Conservation (phyloP, 2,113 vertebrate species). For the Pedetes capensis region DNA sequence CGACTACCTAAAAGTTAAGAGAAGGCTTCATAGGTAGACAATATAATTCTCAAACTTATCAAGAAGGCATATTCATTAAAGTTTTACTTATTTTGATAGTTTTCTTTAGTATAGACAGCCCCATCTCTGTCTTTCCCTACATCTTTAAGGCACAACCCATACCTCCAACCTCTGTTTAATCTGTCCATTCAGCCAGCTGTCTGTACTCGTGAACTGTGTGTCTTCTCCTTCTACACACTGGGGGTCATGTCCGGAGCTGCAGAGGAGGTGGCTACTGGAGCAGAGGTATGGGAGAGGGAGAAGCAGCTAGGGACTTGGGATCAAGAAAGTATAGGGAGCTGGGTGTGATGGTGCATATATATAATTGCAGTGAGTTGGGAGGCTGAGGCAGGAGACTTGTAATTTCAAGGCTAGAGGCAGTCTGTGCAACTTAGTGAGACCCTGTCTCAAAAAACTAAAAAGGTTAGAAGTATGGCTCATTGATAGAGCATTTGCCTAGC, state of each 20-base stretch:
- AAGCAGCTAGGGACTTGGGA: background rate
- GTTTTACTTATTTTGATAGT: background rate
- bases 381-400: too few species aligned
- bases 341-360: background rate
- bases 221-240: conserved; percentile 99
- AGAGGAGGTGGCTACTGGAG: conserved; percentile 97
- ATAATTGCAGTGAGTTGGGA: too few species aligned
- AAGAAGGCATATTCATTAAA: conserved; percentile 2
- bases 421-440: too few species aligned
- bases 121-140: background rate
- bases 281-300: conserved; percentile 87
- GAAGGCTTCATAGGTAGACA: background rate
- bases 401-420: too few species aligned
- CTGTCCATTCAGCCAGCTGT: conserved; percentile 90
- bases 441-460: too few species aligned
- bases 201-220: conserved; percentile 97
- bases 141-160: background rate
- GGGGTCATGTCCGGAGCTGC: conserved; percentile 99
- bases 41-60: background rate
- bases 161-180: background rate
- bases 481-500: too few species aligned
- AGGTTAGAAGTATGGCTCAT: too few species aligned
- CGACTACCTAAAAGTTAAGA: background rate
- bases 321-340: background rate
- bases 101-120: background rate